Evolutionary conservation across 2,888 invertebrate genomes (phyloP), one percentile per base, ranked within the genome.

Genomic region (Ommatoiulus sabulosus): DNA sequence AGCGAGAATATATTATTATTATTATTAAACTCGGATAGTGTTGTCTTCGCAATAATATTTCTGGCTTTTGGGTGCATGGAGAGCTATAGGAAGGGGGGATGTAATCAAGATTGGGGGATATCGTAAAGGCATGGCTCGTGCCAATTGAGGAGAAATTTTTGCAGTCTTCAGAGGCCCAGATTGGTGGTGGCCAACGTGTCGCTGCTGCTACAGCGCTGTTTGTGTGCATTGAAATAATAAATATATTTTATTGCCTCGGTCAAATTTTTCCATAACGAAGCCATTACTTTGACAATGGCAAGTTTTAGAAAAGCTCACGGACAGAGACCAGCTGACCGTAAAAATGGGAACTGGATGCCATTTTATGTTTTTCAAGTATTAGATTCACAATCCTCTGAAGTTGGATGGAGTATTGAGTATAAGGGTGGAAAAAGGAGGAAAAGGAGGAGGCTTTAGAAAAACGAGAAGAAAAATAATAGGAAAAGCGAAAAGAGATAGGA

Each of bases 211-310:
- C 52, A 52, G 52, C 17, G 52, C 15, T 52, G 84, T 35, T 84
- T 24, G 84, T 84, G 84, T 84, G 86, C 86, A 86, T 86, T 46
- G 46, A 86, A 86, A 86, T 86, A 86, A 86, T 86, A 86, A 86
- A 86, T 86, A 86, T 86, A 86, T 86, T 86, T 86, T 86, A 86
- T 86, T 86, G 86, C 86, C n/a, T 86, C n/a, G 86, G 44, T 44
- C 86, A 86, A 44, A 86, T 86, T 86, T n/a, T 86, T 86, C 86
- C 86, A 86, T 86, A 86, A 86, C 86, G 20, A 86, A 86, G 86
- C 86, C 86, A 86, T 86, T 86, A 86, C 46, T 35, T 44, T 86
- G 86, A 86, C 86, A 86, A 86, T 86, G 86, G 46, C n/a, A 35
- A 86, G 86, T 86, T 20, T 20, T 86, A 86, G 35, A 84, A 84